phyloP scores from a whole-genome alignment of 2,888 invertebrate genomes.

The Seira ritae region DNA sequence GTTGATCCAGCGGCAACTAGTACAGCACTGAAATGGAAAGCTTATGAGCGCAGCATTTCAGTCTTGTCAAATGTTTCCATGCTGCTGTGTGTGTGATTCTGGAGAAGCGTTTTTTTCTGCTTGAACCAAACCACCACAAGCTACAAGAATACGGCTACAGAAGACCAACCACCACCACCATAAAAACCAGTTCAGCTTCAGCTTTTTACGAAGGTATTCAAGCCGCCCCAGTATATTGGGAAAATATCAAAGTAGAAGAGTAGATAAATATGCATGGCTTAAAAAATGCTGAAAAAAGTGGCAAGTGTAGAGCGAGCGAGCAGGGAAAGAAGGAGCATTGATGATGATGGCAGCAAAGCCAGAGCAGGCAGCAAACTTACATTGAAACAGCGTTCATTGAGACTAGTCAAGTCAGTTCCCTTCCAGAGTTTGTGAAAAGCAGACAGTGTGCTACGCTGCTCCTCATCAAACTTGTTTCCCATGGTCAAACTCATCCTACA shows the following conservation, averaged over 20 bases:
- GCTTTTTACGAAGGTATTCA: constrained; percentile 37
- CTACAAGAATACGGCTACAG: not conserved
- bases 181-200: not conserved
- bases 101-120: not conserved
- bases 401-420: constrained; percentile 60
- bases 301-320: not conserved
- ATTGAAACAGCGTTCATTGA: constrained; percentile 43
- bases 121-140: not conserved
- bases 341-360: not conserved
- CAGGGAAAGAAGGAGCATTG: not conserved
- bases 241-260: not conserved
- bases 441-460: constrained; percentile 55
- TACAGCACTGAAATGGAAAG: constrained; percentile 58
- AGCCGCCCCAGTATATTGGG: constrained; percentile 38
- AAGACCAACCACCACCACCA: not conserved
- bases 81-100: too few species aligned
- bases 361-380: not conserved
- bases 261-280: not conserved
- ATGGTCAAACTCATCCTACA: constrained; percentile 3
- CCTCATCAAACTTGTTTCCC: constrained; percentile 21
- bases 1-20: constrained; percentile 54
- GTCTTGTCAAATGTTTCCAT: not conserved
- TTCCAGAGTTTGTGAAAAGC: constrained; percentile 63
- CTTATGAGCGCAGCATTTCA: constrained; percentile 42
- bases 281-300: not conserved